A percentile compares a stretch with the other conserved stretches of the same genome.
Conservation (phyloP, 1,140 invertebrate genomes). For the Hypothenemus hampei region DNA sequence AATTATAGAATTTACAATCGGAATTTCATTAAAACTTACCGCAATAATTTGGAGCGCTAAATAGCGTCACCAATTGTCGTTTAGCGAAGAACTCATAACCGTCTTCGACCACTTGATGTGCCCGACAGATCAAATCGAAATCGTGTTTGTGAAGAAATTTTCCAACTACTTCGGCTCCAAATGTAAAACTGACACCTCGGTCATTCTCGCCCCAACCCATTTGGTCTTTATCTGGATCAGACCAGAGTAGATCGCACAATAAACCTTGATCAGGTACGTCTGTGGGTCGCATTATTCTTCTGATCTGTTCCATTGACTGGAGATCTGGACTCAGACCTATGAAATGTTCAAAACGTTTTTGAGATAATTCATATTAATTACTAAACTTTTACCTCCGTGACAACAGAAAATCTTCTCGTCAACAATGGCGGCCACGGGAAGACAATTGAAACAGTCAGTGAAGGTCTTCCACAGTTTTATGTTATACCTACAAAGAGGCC, state of each 20-base stretch:
- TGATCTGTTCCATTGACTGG: conserved; percentile 87
- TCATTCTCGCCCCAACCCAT: conserved; percentile 95
- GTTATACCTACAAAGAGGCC: conserved; percentile 60
- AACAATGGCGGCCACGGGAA: conserved; percentile 93
- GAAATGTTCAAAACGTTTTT: background rate
- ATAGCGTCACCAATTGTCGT: conserved; percentile 94
- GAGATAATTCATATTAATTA: background rate
- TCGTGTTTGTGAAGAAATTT: conserved; percentile 95
- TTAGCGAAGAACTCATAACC: conserved; percentile 99
- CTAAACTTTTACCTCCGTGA: conserved; percentile 66
- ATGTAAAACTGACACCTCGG: conserved; percentile 93
- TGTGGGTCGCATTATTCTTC: conserved; percentile 88
- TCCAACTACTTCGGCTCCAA: conserved; percentile 82
- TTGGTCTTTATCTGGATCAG: conserved; percentile 91
- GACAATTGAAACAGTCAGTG: conserved; percentile 98
- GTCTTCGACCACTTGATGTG: conserved; percentile 97
- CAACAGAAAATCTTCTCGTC: conserved; percentile 99
- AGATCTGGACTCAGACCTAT: conserved; percentile 72
- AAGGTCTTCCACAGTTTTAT: conserved; percentile 99
- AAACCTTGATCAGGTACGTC: conserved; percentile 91
- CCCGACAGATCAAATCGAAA: conserved; percentile 93
- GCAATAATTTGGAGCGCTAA: conserved; percentile 98
- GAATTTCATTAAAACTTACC: no score
- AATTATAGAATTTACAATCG: no score
- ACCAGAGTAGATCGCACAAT: conserved; percentile 97